Conservation (phyloP, 2,797 vertebrate species). For the Acropternis orthonyx region DNA sequence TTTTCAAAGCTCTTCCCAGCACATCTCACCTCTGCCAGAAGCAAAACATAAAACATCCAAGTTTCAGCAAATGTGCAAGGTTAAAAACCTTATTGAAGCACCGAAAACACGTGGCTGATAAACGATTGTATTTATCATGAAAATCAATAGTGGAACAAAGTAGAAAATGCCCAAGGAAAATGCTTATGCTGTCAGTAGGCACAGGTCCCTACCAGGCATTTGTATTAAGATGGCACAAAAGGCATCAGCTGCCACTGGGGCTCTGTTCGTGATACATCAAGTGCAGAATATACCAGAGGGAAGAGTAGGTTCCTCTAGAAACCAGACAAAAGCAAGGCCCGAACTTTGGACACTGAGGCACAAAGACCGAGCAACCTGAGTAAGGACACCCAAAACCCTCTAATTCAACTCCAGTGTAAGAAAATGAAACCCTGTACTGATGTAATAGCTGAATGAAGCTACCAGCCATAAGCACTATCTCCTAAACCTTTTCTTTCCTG, state of each 20-base stretch:
- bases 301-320: not conserved
- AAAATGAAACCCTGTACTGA: not conserved
- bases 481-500: not conserved
- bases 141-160: slow-evolving; percentile 14
- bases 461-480: not conserved
- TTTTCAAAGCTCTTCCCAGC: slow-evolving; percentile 23
- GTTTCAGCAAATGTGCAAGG: not conserved
- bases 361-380: not conserved
- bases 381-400: not conserved
- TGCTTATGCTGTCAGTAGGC: not conserved
- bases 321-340: not conserved
- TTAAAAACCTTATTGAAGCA: not conserved
- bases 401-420: not conserved
- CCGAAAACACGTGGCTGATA: not conserved
- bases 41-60: not conserved
- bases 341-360: not conserved
- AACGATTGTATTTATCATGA: not conserved
- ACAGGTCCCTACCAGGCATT: not conserved
- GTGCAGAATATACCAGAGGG: not conserved
- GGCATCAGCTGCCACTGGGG: not conserved
- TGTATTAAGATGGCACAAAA: not conserved
- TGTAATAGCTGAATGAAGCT: not conserved
- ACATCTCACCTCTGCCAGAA: not conserved
- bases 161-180: not conserved
- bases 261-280: not conserved